Percentiles rank a stretch among this genome's conserved stretches.
Evolutionary conservation across 2,888 invertebrate species (phyloP).

Genomic region (Linnaemya vulpina): DNA sequence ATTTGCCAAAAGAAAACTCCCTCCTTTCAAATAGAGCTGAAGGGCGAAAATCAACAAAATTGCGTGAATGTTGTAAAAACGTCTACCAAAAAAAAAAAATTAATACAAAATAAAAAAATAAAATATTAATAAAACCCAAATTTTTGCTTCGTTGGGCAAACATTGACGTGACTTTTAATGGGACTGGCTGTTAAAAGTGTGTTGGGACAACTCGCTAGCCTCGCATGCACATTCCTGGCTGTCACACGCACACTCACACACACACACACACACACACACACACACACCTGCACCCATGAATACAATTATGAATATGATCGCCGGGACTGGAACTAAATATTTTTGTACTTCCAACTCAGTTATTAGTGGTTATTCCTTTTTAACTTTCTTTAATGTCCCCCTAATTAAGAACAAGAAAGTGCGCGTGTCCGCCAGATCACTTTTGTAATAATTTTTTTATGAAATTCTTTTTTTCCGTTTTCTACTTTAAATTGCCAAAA

Average conservation of each 20-base stretch:
- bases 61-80: neutral
- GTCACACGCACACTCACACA: neutral
- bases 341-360: constrained; percentile 36
- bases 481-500: constrained; percentile 2
- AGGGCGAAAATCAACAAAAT: constrained; percentile 12
- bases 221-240: constrained; percentile 17
- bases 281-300: neutral
- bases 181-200: constrained; percentile 41
- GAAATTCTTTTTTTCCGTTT: neutral
- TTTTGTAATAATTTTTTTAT: neutral
- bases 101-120: neutral
- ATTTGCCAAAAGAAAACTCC: neutral
- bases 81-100: neutral
- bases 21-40: neutral
- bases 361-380: constrained; percentile 49
- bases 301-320: constrained; percentile 38
- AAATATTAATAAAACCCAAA: constrained; percentile 25
- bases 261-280: neutral
- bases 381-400: constrained; percentile 70
- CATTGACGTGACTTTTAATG: constrained; percentile 68
- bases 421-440: constrained; percentile 64
- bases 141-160: constrained; percentile 48
- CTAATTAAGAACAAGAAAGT: constrained; percentile 71
- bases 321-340: constrained; percentile 41
- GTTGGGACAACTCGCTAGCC: constrained; percentile 35